Base-by-base conservation (phyloP, 2,888 invertebrate genomes). In the Lasioglossum leucozonium region DNA sequence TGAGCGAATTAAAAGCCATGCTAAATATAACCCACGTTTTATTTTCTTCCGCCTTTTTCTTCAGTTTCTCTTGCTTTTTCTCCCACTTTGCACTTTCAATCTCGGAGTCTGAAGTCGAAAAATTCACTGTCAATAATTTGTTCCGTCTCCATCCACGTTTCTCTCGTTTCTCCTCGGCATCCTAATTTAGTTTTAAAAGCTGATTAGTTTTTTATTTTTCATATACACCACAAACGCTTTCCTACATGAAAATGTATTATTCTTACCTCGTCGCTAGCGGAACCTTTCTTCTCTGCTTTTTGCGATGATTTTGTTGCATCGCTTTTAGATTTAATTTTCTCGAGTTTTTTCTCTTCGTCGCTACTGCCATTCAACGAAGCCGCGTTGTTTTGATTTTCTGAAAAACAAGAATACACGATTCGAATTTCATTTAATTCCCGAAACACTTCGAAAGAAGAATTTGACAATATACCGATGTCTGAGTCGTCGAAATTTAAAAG, bases 81-180 rank as follows among this genome's bases (percentile, higher is more conserved):
- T 84, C 71, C 82, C 83, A 92, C 47, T 91, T 93, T 76, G 89
- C 82, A 42, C 89, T 91, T 42, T 94, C 94, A 4, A 90, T 91
- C 51, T 94, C 93, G 0, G 88, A 88, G 82, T 95, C 95, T 0
- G 93, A 91, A 71, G 94, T 93, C 1, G 93, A 92, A 8, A 83
- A 16, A 71, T 87, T 91, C 58, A 82, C 85, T 26, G 88, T 92
- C 65, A 94, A 88, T 58, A 94, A n/a, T 73, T 93, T 93, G 85
- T 91, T 91, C 69, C 84, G 88, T 79, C 87, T 93, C 93, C 94
- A 94, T 37, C 80, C 87, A 37, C 80, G 79, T 73, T 91, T 91
- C 0, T 89, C 78, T 22, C 42, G 74, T 79, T 81, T 81, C 0
- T 87, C 73, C 16, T 86, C 73, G 18, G 84, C 55, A 10, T 65